These are phyloP conservation scores for Drosophila takahashii DNA, from an alignment of 1,140 invertebrate genomes.

Conservation along the genomic window DNA sequence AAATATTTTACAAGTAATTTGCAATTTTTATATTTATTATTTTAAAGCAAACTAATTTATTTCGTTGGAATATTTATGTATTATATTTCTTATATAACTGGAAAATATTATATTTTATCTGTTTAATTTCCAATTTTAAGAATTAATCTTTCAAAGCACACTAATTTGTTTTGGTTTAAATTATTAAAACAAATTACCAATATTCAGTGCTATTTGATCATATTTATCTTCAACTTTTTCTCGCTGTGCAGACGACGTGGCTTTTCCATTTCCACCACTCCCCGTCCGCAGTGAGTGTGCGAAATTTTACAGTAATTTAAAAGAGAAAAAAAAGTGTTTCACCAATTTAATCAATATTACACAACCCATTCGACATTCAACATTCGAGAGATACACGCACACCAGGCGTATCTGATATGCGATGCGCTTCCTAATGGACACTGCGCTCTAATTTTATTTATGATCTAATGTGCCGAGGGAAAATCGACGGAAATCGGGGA, in stretches of 20 bases:
- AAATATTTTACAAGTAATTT: no score
- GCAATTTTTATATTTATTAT: no score
- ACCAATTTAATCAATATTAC: constrained; percentile 83
- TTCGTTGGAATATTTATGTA: no score
- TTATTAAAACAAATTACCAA: no score
- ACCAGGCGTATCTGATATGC: constrained; percentile 78
- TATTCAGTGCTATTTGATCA: no score
- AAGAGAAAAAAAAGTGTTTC: constrained; percentile 65
- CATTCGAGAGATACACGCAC: constrained; percentile 32
- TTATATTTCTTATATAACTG: no score
- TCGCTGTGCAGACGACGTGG: not conserved
- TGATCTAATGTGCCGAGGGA: constrained; percentile 72
- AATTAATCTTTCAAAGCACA: no score
- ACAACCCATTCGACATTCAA: constrained; percentile 57
- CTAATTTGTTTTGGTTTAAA: no score
- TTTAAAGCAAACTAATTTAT: no score
- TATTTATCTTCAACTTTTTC: not conserved
- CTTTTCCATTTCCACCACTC: constrained; percentile 22
- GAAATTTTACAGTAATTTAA: constrained; percentile 84
- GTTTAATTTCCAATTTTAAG: not conserved
- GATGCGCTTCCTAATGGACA: constrained; percentile 74
- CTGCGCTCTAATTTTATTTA: constrained; percentile 81
- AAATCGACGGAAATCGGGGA: constrained; percentile 47
- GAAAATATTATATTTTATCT: not conserved
- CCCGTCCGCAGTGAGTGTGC: constrained; percentile 71